Percentiles rank a stretch among this genome's conserved stretches.
phyloP scores from a whole-genome alignment of 2,888 invertebrate genomes.

The Steromphala cineraria region DNA sequence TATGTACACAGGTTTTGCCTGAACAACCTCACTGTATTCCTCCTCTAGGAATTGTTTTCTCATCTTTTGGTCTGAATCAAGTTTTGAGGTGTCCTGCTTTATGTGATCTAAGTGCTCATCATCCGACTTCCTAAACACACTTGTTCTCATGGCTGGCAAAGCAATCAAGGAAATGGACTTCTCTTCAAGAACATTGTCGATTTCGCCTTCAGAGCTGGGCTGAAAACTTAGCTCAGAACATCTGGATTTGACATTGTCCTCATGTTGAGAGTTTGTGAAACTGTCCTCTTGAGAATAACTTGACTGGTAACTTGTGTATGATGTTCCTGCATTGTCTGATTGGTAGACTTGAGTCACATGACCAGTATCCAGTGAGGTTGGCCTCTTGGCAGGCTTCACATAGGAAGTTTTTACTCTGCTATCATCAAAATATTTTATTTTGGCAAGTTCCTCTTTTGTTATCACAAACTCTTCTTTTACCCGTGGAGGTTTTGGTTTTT shows the following conservation, averaged over 20 bases:
- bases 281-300: neutral
- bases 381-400: neutral
- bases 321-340: constrained; percentile 21
- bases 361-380: neutral
- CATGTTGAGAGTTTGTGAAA: neutral
- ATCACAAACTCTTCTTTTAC: constrained; percentile 65
- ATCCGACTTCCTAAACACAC: neutral
- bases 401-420: neutral
- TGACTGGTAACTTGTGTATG: neutral
- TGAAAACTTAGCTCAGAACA: constrained; percentile 59
- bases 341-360: neutral
- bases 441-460: constrained; percentile 57
- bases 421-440: constrained; percentile 1
- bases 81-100: neutral
- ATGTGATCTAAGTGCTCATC: neutral
- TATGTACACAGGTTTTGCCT: neutral
- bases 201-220: constrained; percentile 56
- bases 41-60: neutral
- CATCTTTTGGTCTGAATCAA: neutral
- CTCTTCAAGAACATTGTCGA: constrained; percentile 61
- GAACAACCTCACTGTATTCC: neutral
- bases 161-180: constrained; percentile 63
- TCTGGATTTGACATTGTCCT: constrained; percentile 44
- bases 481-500: neutral
- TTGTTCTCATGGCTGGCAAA: constrained; percentile 48